phyloP scores from a whole-genome alignment of 2,113 vertebrate species.

The Odocoileus hemionus region DNA sequence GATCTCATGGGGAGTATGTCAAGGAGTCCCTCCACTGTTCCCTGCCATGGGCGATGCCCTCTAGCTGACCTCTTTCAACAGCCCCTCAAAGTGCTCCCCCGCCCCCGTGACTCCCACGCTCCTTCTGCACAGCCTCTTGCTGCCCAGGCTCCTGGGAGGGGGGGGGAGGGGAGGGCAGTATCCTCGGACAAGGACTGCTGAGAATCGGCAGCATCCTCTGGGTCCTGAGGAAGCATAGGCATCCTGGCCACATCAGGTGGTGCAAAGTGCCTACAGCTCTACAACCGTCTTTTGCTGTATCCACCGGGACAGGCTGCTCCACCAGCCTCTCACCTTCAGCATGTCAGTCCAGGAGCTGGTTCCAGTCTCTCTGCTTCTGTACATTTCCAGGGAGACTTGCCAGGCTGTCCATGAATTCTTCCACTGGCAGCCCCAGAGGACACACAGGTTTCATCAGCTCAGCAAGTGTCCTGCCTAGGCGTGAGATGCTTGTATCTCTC shows the following conservation, averaged over 20 bases:
- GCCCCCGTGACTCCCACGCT: accelerated
- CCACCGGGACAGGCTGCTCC: background rate
- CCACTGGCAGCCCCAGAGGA: background rate
- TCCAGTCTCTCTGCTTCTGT: background rate
- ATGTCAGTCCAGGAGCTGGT: background rate
- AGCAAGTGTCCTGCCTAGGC: background rate
- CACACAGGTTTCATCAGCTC: background rate
- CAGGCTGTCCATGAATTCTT: background rate
- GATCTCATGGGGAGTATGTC: background rate
- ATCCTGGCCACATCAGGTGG: background rate
- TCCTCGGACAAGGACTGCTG: background rate
- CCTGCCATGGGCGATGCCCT: accelerated
- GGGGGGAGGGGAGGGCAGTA: background rate
- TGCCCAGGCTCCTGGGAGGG: background rate
- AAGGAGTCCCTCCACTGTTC: background rate
- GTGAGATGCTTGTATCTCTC: background rate
- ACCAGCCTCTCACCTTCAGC: background rate
- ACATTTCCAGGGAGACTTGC: background rate
- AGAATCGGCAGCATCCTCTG: background rate
- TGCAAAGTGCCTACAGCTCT: no score
- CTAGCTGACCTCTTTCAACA: background rate
- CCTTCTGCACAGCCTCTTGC: background rate
- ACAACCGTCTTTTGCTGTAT: background rate
- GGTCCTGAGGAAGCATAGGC: background rate
- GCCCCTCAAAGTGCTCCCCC: background rate